Base-by-base conservation (phyloP, 2,113 vertebrate genomes). In the Epinephelus lanceolatus region DNA sequence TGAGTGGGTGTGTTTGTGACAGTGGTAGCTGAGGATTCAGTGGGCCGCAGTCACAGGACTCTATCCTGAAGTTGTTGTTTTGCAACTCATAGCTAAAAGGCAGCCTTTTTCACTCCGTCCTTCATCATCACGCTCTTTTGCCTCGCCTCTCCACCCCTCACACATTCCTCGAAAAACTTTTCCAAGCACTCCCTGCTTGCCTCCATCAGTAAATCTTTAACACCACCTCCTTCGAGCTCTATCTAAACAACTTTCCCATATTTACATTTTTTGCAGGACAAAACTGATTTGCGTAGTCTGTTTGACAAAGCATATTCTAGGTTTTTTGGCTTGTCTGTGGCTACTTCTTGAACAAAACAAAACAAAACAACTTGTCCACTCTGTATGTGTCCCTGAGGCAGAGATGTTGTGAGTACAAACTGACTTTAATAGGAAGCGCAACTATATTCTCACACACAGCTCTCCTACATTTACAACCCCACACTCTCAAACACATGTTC, bases 381-480 rank as follows among this genome's bases (percentile, higher is more conserved):
- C 6, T 33, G 4, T 55, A 23, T 37, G 27, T 71, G 49, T 68
- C 8, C 52, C 21, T 49, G 27, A 61, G 65, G 17, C 37, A n/a
- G 57, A 77, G 12, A 25, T n/a, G 9, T 47, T 9, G 18, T 67
- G 25, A 53, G 53, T 67, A 53, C 72, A 74, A 90, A 84, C 80
- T 49, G 27, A 78, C 66, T 69, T 8, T 30, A 70, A 67, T 30
- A 33, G 74, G 51, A 78, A 75, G 56, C 78, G 47, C 51, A 76
- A 73, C 56, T 75, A 62, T 62, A 56, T 56, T 51, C 27, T 75
- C 71, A n/a, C 72, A 69, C 76, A 83, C 73, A 80, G 57, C 68
- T 72, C 72, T 45, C 62, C 53, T 40, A 75, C 71, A 71, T 84
- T 60, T 72, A 57, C 72, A 68, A 23, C 47, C 65, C 23, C 55